Evolutionary conservation across 2,888 invertebrate genomes (phyloP), one percentile per base, ranked within the genome.

Genomic region (Kryphioiulus occultus): DNA sequence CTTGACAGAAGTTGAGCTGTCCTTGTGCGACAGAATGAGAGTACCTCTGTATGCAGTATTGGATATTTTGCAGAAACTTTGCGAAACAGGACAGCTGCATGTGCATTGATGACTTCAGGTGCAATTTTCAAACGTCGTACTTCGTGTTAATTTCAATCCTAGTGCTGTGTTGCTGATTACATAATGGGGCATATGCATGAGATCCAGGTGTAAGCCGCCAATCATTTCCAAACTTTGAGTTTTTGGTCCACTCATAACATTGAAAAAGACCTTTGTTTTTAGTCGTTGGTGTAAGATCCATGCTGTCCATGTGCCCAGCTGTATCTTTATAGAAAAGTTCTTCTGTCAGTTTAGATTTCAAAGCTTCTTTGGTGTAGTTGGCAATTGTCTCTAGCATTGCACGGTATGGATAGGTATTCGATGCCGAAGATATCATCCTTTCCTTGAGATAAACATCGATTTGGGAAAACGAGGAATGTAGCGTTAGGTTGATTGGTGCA

Each of bases 1-100:
- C 91, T 85, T 91, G 88, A 0, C 90, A 89, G 88, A 90, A 90
- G 12, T 89, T 89, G 59, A 89, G 89, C 26, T 90, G 89, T 7
- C 89, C 89, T 22, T 44, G 35, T 0, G 89, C 89, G 26, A 91
- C 89, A 0, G 90, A 89, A 90, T 15, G 88, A 88, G 88, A 89
- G 89, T 9, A 90, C 86, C 19, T 90, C 88, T 12, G 88, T n/a
- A 88, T 35, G n/a, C 88, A 88, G n/a, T 7, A 89, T 82, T 0
- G 90, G 90, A 87, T 90, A 90, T 88, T 88, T 89, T 0, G 89
- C 90, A 15, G 85, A 78, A 0, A 89, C 87, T 10, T 86, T 87
- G 68, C 88, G 89, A 12, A 90, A 85, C 22, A 78, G 30, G 0
- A 90, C 86, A 47, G 89, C 89, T 12, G 89, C 89, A 88, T 90